A percentile compares a stretch with the other conserved stretches of the same genome.
Evolutionary conservation across 2,888 invertebrate genomes (phyloP).

Genomic region (Thysanoteuthis rhombus): DNA sequence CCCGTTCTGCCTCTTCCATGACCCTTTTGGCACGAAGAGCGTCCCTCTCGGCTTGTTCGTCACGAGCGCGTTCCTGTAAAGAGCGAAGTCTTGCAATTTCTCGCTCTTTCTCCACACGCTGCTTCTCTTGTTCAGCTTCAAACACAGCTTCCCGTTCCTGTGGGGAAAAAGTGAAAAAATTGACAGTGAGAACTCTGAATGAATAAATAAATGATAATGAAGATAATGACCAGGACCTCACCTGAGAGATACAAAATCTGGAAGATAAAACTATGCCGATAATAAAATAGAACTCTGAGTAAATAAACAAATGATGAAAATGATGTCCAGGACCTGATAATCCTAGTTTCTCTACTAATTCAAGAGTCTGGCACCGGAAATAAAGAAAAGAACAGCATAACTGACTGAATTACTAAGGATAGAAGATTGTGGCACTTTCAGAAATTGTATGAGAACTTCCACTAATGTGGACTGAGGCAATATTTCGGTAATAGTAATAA

Average conservation of each 20-base stretch:
- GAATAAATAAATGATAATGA: neutral
- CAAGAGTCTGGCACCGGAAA: too few species aligned
- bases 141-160: slow-evolving; percentile 65
- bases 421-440: too few species aligned
- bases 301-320: too few species aligned
- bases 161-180: neutral
- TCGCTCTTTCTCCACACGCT: slow-evolving; percentile 67
- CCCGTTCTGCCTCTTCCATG: slow-evolving; percentile 67
- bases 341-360: too few species aligned
- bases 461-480: too few species aligned
- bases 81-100: slow-evolving; percentile 65
- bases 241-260: neutral
- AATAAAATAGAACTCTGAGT: too few species aligned
- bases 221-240: neutral
- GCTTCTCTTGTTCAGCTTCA: slow-evolving; percentile 65
- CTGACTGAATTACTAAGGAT: too few species aligned
- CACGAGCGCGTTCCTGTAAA: slow-evolving; percentile 65
- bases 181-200: neutral
- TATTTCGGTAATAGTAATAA: too few species aligned
- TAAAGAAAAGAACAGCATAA: too few species aligned
- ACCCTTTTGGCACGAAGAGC: slow-evolving; percentile 67
- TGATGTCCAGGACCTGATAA: too few species aligned
- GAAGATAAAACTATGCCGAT: neutral
- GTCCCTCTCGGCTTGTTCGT: slow-evolving; percentile 67
- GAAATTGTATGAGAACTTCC: too few species aligned